Conservation (phyloP, 2,797 vertebrate species). For the Odontamblyopus lacepedii region DNA sequence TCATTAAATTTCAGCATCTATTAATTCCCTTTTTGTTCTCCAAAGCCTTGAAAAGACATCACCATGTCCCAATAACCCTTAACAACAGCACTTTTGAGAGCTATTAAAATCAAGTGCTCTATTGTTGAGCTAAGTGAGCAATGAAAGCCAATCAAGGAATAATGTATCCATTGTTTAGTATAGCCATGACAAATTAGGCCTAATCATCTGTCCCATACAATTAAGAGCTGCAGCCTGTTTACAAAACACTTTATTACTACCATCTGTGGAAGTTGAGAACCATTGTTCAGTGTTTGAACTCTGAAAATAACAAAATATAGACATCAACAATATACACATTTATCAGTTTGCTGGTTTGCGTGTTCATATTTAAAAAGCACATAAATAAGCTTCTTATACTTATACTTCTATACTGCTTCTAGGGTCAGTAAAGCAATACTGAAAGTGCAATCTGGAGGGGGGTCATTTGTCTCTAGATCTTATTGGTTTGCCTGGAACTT, state of each 20-base stretch:
- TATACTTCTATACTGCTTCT: too few species aligned
- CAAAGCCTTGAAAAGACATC: background rate
- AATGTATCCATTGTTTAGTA: conserved; percentile 3
- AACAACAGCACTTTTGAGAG: background rate
- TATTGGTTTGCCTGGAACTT: too few species aligned
- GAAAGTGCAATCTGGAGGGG: too few species aligned
- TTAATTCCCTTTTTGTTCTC: background rate
- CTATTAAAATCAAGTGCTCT: background rate
- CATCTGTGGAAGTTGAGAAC: background rate
- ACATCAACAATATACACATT: background rate
- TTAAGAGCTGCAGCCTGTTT: background rate
- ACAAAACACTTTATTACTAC: background rate
- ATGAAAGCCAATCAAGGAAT: background rate
- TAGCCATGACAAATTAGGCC: background rate
- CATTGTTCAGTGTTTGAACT: background rate
- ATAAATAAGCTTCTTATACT: too few species aligned
- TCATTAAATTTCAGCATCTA: background rate
- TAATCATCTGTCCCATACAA: background rate
- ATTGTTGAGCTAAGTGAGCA: background rate
- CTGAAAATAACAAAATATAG: background rate
- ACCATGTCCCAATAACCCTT: background rate
- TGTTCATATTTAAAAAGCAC: too few species aligned
- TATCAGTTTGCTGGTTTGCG: background rate
- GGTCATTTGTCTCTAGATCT: too few species aligned
- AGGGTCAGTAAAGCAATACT: too few species aligned